phyloP scores from a whole-genome alignment of 2,113 vertebrate genomes.

The Piprites chloris region DNA sequence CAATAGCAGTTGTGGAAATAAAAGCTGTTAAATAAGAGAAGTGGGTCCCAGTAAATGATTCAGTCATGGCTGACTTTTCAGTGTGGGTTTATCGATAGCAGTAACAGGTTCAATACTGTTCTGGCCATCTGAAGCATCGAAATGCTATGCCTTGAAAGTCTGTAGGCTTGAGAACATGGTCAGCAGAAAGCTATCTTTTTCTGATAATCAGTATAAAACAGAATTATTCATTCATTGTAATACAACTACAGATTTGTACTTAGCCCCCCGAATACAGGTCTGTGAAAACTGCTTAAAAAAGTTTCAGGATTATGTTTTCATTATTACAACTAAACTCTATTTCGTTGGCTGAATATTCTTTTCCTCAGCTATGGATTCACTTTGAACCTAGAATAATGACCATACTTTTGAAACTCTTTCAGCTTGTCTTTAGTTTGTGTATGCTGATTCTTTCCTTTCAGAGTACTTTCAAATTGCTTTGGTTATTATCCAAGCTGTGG shows the following conservation, averaged over 20 bases:
- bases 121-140: background rate
- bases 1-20: background rate
- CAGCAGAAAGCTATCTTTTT: background rate
- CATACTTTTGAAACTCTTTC: background rate
- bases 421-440: background rate
- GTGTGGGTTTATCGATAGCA: background rate
- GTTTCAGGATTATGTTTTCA: background rate
- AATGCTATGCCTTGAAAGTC: background rate
- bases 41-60: background rate
- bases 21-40: background rate
- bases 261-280: background rate
- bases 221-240: background rate
- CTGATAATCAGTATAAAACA: background rate
- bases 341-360: background rate
- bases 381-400: background rate
- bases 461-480: background rate
- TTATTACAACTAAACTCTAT: background rate
- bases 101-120: background rate
- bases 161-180: background rate
- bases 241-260: background rate
- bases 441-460: background rate
- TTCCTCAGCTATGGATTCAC: background rate
- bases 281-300: background rate
- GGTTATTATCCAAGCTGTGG: background rate
- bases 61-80: background rate